These are phyloP conservation scores for Engystomops pustulosus DNA, from an alignment of 2,113 vertebrate genomes.

Conservation along the genomic window DNA sequence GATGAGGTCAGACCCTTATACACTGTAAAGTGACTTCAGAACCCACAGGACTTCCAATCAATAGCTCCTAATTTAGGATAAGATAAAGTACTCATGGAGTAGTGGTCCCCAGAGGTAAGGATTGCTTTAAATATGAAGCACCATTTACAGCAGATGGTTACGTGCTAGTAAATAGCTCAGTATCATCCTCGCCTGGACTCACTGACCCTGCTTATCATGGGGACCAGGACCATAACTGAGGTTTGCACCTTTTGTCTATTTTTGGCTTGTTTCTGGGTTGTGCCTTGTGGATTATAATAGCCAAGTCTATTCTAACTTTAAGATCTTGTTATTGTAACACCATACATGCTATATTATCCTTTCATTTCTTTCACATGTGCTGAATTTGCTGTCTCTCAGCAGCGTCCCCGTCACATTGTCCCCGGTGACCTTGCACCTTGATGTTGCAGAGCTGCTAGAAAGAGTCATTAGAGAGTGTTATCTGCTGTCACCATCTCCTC, in stretches of 20 bases:
- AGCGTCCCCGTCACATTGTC: not conserved
- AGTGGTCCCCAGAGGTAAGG: not conserved
- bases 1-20: not conserved
- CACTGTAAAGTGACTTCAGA: too few species aligned
- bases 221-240: too few species aligned
- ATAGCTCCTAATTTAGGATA: not conserved
- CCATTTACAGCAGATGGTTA: not conserved
- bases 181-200: too few species aligned
- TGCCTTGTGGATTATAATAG: not conserved
- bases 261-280: not conserved
- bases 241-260: too few species aligned
- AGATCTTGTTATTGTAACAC: too few species aligned
- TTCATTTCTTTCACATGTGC: not conserved
- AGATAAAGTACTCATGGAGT: not conserved
- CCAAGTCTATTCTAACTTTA: not conserved
- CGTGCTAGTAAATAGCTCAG: not conserved
- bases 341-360: too few species aligned
- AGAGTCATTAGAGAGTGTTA: conserved; percentile 16
- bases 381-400: not conserved
- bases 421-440: conserved; percentile 1
- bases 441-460: not conserved
- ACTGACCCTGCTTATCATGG: too few species aligned
- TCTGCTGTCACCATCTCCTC: not conserved
- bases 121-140: not conserved
- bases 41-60: not conserved